A percentile compares a stretch with the other conserved stretches of the same genome.
These are phyloP conservation scores for Bovichtus diacanthus DNA, from an alignment of 2,797 vertebrate genomes.

Conservation along the genomic window DNA sequence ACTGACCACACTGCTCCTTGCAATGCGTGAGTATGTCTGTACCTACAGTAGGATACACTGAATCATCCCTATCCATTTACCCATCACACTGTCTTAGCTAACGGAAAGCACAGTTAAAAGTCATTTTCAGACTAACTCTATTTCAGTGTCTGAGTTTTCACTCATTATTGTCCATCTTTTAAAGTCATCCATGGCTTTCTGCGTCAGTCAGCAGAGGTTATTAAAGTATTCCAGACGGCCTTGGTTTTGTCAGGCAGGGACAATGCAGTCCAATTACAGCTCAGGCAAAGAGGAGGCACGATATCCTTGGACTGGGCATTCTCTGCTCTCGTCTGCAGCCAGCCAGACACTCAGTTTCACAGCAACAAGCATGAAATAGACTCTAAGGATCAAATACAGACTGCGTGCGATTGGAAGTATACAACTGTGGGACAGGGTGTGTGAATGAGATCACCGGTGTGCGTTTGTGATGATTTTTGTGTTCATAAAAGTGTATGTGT, in stretches of 20 bases:
- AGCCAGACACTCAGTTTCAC: conserved; percentile 72
- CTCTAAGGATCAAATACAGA: conserved; percentile 69
- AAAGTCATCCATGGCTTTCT: conserved; percentile 40
- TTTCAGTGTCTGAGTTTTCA: conserved; percentile 26
- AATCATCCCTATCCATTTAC: conserved; percentile 29
- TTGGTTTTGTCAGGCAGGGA: conserved; percentile 58
- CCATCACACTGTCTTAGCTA: conserved; percentile 10
- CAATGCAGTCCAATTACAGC: conserved; percentile 68
- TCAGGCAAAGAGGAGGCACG: conserved; percentile 48
- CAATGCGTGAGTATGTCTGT: conserved; percentile 30
- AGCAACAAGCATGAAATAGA: conserved; percentile 77
- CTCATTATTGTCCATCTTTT: conserved; percentile 47
- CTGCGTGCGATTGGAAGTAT: conserved; percentile 58
- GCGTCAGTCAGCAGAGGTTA: conserved; percentile 36
- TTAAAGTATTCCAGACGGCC: conserved; percentile 43
- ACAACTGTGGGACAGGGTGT: conserved; percentile 56
- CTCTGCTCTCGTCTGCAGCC: conserved; percentile 46
- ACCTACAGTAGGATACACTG: conserved; percentile 26
- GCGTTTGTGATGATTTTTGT: conserved; percentile 44
- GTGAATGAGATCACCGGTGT: conserved; percentile 66
- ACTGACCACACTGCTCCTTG: conserved; percentile 57
- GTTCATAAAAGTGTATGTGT: conserved; percentile 13
- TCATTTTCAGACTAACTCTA: conserved; percentile 15
- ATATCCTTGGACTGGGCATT: conserved; percentile 53
- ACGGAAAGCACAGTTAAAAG: conserved; percentile 21